A percentile compares a stretch with the other conserved stretches of the same genome.
These are phyloP conservation scores for Drosophila bifasciata DNA, from an alignment of 1,140 invertebrate species.

Conservation along the genomic window DNA sequence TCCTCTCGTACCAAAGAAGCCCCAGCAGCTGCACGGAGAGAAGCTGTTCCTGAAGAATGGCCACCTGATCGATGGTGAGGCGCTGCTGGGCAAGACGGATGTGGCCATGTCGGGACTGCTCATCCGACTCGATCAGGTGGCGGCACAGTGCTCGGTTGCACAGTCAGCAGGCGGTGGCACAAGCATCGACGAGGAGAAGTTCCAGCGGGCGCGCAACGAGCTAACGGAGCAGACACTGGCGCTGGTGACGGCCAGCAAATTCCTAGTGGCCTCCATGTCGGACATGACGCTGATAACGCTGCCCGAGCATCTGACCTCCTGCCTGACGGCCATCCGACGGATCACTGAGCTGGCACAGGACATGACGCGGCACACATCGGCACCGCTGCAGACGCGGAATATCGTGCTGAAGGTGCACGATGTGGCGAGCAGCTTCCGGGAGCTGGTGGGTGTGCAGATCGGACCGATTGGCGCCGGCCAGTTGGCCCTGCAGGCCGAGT, in stretches of 20 bases:
- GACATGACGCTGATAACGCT: slow-evolving; percentile 85
- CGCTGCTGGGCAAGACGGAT: slow-evolving; percentile 88
- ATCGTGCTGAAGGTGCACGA: slow-evolving; percentile 91
- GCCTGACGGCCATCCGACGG: slow-evolving; percentile 88
- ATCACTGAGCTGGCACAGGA: slow-evolving; percentile 89
- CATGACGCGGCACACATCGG: slow-evolving; percentile 89
- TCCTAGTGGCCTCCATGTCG: slow-evolving; percentile 92
- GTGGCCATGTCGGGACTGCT: slow-evolving; percentile 88
- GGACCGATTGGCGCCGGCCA: slow-evolving; percentile 85
- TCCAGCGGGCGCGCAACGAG: slow-evolving; percentile 90
- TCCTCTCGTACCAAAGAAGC: slow-evolving; percentile 75
- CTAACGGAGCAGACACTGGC: slow-evolving; percentile 91
- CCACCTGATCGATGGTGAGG: slow-evolving; percentile 86
- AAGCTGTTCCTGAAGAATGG: slow-evolving; percentile 85
- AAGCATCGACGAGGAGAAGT: slow-evolving; percentile 89
- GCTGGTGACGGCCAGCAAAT: slow-evolving; percentile 92
- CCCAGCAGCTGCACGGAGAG: slow-evolving; percentile 69
- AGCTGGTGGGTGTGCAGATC: slow-evolving; percentile 87
- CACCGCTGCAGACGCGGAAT: slow-evolving; percentile 91
- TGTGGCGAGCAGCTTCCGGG: slow-evolving; percentile 91
- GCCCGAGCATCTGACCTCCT: slow-evolving; percentile 88
- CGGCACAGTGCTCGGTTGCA: slow-evolving; percentile 88
- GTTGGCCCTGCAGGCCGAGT: slow-evolving; percentile 90
- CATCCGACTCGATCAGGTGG: slow-evolving; percentile 88
- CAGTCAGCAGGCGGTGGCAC: slow-evolving; percentile 89